Evolutionary conservation across 2,797 vertebrate genomes (phyloP), one percentile per base, ranked within the genome.

Genomic region (Phoebastria nigripes): DNA sequence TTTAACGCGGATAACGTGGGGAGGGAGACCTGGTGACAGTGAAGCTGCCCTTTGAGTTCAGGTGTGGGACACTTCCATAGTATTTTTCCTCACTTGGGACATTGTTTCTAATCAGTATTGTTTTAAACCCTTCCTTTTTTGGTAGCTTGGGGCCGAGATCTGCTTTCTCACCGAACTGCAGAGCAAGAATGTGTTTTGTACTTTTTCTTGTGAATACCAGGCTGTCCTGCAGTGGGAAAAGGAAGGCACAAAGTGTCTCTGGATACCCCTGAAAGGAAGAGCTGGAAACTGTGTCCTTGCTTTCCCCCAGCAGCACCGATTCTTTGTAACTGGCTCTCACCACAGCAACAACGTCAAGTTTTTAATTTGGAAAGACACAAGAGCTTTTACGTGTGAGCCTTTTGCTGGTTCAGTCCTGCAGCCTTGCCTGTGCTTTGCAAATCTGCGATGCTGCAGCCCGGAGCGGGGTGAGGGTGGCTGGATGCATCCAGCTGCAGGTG

Each of bases 81-180:
- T 39, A 28, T 66, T 94, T 94, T 88, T 88, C 42, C 51, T 69
- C 54, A 55, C 49, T 31, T 42, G 28, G 61, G 65, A 51, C 31
- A 42, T 37, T 26, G 51, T 78, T 95, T 88, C 56, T 74, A 41
- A 65, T 52, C 8, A 19, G 33, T 52, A 59, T 83, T 80, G 59
- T 85, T 94, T 91, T 54, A 73, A 93, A 93, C 79, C 72, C 24
- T 79, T 66, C n/a, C 22, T 39, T 54, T 81, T 95, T 62, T 87
- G 70, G 59, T 89, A 83, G 41, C 54, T 49, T 49, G n/a, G 87
- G 73, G 33, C 63, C 19, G 33, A 92, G 49, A 72, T 79, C 39
- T 95, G 10, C 73, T 85, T 89, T 84, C 41, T 94, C 71, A 46
- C 74, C 55, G 8, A 76, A 87, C 24, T 84, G 58, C 65, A 79